These are phyloP conservation scores for Elysia crispata DNA, from an alignment of 2,888 invertebrate species.

Conservation along the genomic window DNA sequence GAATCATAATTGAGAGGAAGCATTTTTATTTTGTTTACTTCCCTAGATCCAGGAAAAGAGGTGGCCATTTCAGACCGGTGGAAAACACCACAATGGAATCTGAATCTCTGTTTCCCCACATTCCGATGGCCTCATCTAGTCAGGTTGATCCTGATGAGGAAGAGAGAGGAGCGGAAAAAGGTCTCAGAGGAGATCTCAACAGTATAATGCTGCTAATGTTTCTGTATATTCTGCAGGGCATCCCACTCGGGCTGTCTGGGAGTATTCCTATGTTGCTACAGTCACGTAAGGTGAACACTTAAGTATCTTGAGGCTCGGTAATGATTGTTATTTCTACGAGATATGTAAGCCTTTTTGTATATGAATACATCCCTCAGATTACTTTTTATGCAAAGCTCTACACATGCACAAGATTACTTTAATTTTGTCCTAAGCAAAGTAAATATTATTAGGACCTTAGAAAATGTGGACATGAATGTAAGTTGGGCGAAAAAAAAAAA, in stretches of 20 bases:
- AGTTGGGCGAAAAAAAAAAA: too few species aligned
- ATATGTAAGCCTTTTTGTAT: too few species aligned
- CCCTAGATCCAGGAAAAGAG: slow-evolving; percentile 40
- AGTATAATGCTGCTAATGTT: slow-evolving; percentile 93
- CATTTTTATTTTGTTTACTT: neutral
- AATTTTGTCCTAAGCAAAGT: too few species aligned
- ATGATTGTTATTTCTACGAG: too few species aligned
- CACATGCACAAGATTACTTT: too few species aligned
- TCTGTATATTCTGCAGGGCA: slow-evolving; percentile 91
- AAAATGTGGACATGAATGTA: too few species aligned
- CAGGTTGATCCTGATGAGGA: too few species aligned
- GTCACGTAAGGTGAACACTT: slow-evolving; percentile 85
- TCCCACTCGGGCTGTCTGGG: slow-evolving; percentile 93
- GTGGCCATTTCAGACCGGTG: slow-evolving; percentile 39
- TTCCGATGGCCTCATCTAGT: slow-evolving; percentile 51
- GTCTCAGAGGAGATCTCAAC: slow-evolving; percentile 71
- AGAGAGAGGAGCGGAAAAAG: too few species aligned
- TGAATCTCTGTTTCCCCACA: slow-evolving; percentile 58
- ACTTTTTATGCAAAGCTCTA: too few species aligned
- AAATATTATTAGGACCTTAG: too few species aligned
- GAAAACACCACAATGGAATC: slow-evolving; percentile 55
- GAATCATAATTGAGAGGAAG: too few species aligned
- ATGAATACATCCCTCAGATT: too few species aligned
- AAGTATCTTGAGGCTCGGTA: neutral
- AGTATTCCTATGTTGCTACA: slow-evolving; percentile 97